phyloP scores from a whole-genome alignment of 2,113 vertebrate species.

The Cricetomys ansorgei region DNA sequence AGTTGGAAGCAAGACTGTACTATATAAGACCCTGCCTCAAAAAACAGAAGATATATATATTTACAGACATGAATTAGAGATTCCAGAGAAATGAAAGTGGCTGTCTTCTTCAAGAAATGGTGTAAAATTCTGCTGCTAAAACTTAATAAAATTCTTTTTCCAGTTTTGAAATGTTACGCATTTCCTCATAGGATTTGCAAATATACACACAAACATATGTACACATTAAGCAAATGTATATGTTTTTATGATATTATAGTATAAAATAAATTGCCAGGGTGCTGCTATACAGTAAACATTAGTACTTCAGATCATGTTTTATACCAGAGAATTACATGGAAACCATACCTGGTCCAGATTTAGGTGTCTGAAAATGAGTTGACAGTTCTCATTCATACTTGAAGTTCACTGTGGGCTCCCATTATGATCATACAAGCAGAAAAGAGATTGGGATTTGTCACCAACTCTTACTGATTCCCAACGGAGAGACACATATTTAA shows the following conservation, averaged over 20 bases:
- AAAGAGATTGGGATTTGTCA: constrained; percentile 17
- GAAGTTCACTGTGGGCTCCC: not conserved
- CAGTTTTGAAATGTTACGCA: not conserved
- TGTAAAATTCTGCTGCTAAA: constrained; percentile 2
- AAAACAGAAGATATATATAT: not conserved
- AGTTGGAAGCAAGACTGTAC: not conserved
- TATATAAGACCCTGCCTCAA: not conserved
- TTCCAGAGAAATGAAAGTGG: not conserved
- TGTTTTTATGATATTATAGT: not conserved
- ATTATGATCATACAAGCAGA: not conserved
- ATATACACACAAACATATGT: not conserved
- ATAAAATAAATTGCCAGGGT: not conserved
- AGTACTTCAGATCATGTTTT: not conserved
- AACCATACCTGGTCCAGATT: not conserved
- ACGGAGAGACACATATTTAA: not conserved
- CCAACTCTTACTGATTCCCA: not conserved
- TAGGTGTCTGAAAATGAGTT: not conserved
- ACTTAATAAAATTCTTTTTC: not conserved
- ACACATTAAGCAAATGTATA: not conserved
- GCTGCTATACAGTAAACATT: not conserved
- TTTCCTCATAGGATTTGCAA: not conserved
- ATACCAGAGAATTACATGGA: not conserved
- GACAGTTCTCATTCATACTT: constrained; percentile 25
- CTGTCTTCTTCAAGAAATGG: not conserved
- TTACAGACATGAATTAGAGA: not conserved